phyloP scores from a whole-genome alignment of 2,888 invertebrate genomes.

The Stomorhina lunata region DNA sequence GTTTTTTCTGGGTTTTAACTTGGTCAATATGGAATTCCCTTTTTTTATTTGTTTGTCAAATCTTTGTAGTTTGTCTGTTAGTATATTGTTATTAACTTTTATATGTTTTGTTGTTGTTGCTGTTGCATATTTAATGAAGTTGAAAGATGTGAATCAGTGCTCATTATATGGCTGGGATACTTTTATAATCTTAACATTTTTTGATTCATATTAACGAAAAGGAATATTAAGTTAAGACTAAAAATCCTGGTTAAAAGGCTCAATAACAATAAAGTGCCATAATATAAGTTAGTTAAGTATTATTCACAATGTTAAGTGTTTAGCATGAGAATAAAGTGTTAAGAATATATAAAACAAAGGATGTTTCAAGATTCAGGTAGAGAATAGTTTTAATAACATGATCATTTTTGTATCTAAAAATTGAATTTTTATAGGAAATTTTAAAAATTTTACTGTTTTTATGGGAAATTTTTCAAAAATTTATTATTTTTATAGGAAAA shows the following conservation, averaged over 20 bases:
- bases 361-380: too few species aligned
- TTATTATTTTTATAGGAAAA: too few species aligned
- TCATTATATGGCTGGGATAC: slow-evolving; percentile 13
- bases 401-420: too few species aligned
- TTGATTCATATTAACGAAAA: neutral
- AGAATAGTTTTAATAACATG: too few species aligned
- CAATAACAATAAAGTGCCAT: neutral
- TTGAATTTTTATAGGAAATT: too few species aligned
- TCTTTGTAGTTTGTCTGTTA: slow-evolving; percentile 7
- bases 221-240: neutral
- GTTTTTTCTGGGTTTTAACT: slow-evolving; percentile 10
- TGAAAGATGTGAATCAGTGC: slow-evolving; percentile 46
- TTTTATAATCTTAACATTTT: slow-evolving; percentile 5
- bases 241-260: neutral
- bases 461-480: too few species aligned
- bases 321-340: neutral
- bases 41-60: slow-evolving; percentile 37
- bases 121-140: slow-evolving; percentile 61
- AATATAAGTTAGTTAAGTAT: neutral
- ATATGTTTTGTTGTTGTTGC: neutral
- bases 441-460: too few species aligned
- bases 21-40: slow-evolving; percentile 54
- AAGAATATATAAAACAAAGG: too few species aligned
- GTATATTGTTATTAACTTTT: slow-evolving; percentile 9
- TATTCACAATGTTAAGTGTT: neutral